Base-by-base conservation (phyloP, 2,797 vertebrate species). In the Coranthus polyacanthus region DNA sequence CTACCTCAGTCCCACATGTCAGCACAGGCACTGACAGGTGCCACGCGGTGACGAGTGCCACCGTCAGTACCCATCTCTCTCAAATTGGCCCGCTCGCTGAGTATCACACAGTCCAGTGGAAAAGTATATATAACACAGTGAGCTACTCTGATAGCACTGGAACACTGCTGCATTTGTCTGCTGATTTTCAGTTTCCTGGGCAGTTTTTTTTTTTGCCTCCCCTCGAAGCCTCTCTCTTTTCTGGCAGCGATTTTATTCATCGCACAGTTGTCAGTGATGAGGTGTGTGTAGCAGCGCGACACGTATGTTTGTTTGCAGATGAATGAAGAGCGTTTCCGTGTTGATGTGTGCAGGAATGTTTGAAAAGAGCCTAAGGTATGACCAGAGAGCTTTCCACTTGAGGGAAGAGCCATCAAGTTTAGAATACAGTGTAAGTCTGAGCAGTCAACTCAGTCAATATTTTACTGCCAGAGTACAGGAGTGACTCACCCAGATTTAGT, bases 11-110 rank as follows among this genome's bases (percentile, higher is more conserved):
- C 74, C 66, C 47, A 41, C 74, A 58, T 84, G 82, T 91, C 85
- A 88, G 75, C 46, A 41, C 49, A 56, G 55, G 52, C 85, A 71
- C 70, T 84, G 90, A 87, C 88, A 90, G 82, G 68, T 85, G 86
- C 79, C 83, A 75, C 68, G 84, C 58, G 83, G 82, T 61, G 45
- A 80, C 67, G 44, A 55, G 63, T 56, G 68, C 54, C 83, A 71
- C 82, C 51, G 69, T 84, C 85, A 70, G 74, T 69, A 67, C 56
- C 78, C 72, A 73, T 89, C 72, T 75, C 36, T 21, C 81, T 85
- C 70, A 88, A 83, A 89, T 78, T 73, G 72, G 81, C 73, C 32
- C 67, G 67, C 79, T 75, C 57, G 5, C 56, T 9, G 50, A 65
- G 55, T 59, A 84, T 76, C 79, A 75, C 79, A 75, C 70, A 65